Conservation (phyloP, 1,140 invertebrate species). For the Nautilus pompilius region DNA sequence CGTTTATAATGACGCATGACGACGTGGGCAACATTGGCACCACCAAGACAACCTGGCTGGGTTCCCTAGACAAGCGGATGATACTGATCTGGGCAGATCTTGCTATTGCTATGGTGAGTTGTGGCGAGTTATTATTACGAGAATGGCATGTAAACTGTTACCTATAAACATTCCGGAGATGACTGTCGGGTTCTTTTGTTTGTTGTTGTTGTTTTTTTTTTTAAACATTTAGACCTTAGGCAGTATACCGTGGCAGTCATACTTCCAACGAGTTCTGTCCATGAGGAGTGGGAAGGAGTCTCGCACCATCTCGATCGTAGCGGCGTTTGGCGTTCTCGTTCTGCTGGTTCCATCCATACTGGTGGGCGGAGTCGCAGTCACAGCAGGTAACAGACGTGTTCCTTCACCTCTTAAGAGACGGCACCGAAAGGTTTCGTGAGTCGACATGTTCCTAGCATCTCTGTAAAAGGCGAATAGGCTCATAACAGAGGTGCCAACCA, state of each 20-base stretch:
- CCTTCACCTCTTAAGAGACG: too few species aligned
- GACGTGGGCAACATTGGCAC: conserved; percentile 69
- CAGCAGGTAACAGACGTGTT: conserved; percentile 83
- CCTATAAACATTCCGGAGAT: too few species aligned
- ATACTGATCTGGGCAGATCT: conserved; percentile 42
- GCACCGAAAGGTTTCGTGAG: too few species aligned
- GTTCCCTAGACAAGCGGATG: conserved; percentile 63
- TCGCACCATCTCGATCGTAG: conserved; percentile 72
- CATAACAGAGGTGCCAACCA: too few species aligned
- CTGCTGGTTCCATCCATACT: conserved; percentile 94
- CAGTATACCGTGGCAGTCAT: conserved; percentile 96
- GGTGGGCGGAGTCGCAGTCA: conserved; percentile 90
- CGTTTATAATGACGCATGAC: conserved; percentile 84
- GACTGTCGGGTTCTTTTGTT: conserved; percentile 65
- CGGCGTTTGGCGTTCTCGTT: conserved; percentile 75
- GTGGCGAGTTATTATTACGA: conserved; percentile 59
- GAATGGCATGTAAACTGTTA: neutral
- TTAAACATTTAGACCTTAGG: conserved; percentile 91
- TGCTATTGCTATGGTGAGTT: conserved; percentile 46
- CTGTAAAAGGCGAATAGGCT: too few species aligned
- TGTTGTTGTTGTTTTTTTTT: too few species aligned
- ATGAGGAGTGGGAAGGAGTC: conserved; percentile 87
- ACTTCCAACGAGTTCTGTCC: conserved; percentile 93
- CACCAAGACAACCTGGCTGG: conserved; percentile 79
- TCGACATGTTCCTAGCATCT: too few species aligned